Evolutionary conservation across 2,113 vertebrate genomes (phyloP).

Genomic region (Formicarius rufipectus): DNA sequence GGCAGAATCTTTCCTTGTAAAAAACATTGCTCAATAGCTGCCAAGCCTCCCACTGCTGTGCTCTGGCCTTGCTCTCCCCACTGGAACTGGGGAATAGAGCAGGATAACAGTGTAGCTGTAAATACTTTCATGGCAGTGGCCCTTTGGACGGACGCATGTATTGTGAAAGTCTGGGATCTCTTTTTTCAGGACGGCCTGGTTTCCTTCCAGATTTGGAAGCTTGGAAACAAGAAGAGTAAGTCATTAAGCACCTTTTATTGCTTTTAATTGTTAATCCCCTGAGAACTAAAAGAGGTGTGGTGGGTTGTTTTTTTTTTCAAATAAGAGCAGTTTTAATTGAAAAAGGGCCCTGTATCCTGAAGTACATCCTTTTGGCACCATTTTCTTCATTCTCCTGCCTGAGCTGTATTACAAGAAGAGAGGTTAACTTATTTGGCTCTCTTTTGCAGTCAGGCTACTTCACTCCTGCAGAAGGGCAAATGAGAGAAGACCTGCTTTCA

Average conservation of each 20-base stretch:
- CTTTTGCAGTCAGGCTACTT: background rate
- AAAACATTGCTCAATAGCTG: background rate
- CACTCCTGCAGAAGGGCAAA: background rate
- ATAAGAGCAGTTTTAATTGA: background rate
- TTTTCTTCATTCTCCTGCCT: background rate
- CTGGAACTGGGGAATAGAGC: background rate
- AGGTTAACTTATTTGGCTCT: background rate
- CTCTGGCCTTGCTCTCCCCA: background rate
- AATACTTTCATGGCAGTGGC: background rate
- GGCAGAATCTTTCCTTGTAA: background rate
- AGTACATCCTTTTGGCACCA: background rate
- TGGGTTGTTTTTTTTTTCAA: background rate
- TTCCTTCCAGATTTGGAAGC: slow-evolving; percentile 27
- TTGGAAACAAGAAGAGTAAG: background rate
- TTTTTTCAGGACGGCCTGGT: background rate
- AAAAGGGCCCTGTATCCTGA: background rate
- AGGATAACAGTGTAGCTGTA: slow-evolving; percentile 2
- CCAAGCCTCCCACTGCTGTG: background rate
- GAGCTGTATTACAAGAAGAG: background rate
- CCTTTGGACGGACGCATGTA: background rate
- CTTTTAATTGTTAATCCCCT: slow-evolving; percentile 16
- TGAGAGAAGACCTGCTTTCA: background rate
- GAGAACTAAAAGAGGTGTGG: background rate
- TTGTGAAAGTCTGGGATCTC: background rate
- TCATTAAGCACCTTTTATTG: slow-evolving; percentile 45